Evolutionary conservation across 2,888 invertebrate genomes (phyloP).

Genomic region (Agrochola litura): DNA sequence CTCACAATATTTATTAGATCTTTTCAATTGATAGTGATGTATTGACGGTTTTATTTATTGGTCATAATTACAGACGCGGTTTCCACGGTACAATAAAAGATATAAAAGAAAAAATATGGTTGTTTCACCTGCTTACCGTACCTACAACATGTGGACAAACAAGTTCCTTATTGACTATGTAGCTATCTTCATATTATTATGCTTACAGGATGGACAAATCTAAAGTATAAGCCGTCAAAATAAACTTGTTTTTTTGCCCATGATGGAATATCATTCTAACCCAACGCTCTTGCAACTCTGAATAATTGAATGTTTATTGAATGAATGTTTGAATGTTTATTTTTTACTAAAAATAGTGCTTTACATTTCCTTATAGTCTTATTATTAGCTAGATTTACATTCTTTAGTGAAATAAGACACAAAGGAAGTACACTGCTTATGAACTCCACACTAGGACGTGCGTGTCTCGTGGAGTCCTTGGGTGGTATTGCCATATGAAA

Average conservation of each 20-base stretch:
- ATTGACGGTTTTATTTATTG: conserved; percentile 60
- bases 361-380: too few species aligned
- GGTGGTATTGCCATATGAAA: too few species aligned
- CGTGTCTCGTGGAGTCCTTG: too few species aligned
- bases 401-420: too few species aligned
- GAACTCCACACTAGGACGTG: too few species aligned
- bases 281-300: not conserved
- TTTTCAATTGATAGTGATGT: conserved; percentile 50
- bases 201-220: conserved; percentile 14
- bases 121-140: conserved; percentile 44
- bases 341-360: too few species aligned
- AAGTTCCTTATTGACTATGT: conserved; percentile 23
- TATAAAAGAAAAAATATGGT: conserved; percentile 4
- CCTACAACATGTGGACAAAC: conserved; percentile 32
- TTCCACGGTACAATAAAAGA: conserved; percentile 43
- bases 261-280: not conserved
- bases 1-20: conserved; percentile 49
- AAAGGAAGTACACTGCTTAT: too few species aligned
- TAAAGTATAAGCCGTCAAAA: not conserved
- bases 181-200: conserved; percentile 13
- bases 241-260: not conserved
- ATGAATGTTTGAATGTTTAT: too few species aligned
- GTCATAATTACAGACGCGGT: conserved; percentile 53
- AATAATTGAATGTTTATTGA: too few species aligned
- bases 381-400: too few species aligned